These are phyloP conservation scores for Stratiolaelaps scimitus DNA, from an alignment of 1,140 invertebrate genomes.

Conservation along the genomic window DNA sequence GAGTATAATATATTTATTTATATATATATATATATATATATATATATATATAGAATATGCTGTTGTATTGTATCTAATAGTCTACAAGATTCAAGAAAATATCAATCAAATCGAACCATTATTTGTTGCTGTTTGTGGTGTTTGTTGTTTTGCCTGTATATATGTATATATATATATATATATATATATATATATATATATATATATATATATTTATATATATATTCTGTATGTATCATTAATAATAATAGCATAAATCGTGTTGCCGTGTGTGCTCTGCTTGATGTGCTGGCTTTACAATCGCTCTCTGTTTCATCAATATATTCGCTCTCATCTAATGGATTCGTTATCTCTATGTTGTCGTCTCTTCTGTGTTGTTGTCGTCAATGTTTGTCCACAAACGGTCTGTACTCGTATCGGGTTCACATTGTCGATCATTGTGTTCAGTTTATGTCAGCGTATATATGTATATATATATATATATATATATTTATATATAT, in stretches of 20 bases:
- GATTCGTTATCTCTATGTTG: too few relatives aligned
- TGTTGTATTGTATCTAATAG: background rate
- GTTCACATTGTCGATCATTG: too few relatives aligned
- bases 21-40: background rate
- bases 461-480: too few relatives aligned
- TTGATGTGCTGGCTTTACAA: background rate
- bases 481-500: too few relatives aligned
- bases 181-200: background rate
- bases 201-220: background rate
- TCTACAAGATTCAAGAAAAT: constrained; percentile 28
- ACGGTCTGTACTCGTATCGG: too few relatives aligned
- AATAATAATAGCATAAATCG: constrained; percentile 12
- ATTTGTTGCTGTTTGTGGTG: background rate
- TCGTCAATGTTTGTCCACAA: too few relatives aligned
- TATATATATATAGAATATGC: background rate
- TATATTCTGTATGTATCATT: background rate
- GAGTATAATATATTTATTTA: background rate
- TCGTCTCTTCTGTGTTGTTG: too few relatives aligned
- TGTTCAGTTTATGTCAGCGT: too few relatives aligned
- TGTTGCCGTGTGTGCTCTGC: background rate
- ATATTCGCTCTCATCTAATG: too few relatives aligned
- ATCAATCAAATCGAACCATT: background rate
- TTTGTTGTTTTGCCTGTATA: background rate
- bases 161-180: background rate
- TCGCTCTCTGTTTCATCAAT: too few relatives aligned